Evolutionary conservation across 2,113 vertebrate species (phyloP).

Genomic region (Pygathrix nemaeus): DNA sequence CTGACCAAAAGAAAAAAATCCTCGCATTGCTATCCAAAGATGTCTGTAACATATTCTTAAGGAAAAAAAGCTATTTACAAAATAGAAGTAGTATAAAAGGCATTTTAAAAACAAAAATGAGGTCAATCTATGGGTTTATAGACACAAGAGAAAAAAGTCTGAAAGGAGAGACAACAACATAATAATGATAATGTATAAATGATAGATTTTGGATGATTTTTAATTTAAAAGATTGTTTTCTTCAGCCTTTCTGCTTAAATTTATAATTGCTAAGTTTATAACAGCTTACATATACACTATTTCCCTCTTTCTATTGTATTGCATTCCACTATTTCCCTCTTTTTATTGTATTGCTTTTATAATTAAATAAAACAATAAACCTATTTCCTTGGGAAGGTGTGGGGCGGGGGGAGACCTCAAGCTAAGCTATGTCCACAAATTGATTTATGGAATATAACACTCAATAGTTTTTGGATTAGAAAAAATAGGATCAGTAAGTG

Average conservation of each 20-base stretch:
- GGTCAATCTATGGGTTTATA: background rate
- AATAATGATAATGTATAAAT: conserved; percentile 1
- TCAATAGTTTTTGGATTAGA: conserved; percentile 50
- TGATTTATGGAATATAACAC: conserved; percentile 70
- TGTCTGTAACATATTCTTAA: background rate
- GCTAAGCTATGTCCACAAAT: conserved; percentile 23
- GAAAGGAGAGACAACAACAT: conserved; percentile 15
- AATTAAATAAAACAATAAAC: conserved; percentile 47
- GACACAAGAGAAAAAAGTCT: background rate
- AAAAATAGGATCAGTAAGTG: conserved; percentile 66
- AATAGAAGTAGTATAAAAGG: background rate
- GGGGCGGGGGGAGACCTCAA: background rate
- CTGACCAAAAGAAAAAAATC: background rate
- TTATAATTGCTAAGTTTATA: background rate
- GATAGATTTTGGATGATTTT: background rate
- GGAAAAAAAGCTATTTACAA: background rate
- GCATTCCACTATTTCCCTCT: background rate
- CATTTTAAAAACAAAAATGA: conserved; percentile 29
- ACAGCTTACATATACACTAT: conserved; percentile 11
- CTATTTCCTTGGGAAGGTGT: background rate
- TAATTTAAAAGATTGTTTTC: background rate
- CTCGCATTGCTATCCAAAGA: background rate
- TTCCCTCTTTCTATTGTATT: background rate
- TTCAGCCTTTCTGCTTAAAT: background rate
- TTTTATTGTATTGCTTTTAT: conserved; percentile 29